Percentiles rank a stretch among this genome's conserved stretches.
Evolutionary conservation across 2,888 invertebrate species (phyloP).

Genomic region (Smittia sp.): DNA sequence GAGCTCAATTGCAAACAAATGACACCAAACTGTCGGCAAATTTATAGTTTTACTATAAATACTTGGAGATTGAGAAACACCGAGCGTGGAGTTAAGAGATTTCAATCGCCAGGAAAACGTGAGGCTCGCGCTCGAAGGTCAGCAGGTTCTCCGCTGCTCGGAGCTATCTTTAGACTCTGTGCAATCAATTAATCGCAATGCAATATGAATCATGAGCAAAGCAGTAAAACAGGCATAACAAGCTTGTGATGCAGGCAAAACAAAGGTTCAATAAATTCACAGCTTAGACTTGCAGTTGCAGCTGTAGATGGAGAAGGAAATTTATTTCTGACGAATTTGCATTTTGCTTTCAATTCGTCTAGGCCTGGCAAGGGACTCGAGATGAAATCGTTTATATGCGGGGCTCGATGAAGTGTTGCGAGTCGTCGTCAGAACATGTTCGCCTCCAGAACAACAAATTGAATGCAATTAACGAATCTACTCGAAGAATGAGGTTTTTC

Average conservation of each 20-base stretch:
- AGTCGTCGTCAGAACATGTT: too few species aligned
- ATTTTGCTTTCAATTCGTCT: too few species aligned
- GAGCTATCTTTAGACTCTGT: background rate
- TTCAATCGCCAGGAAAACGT: background rate
- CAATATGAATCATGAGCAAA: background rate
- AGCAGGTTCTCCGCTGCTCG: background rate
- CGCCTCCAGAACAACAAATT: background rate
- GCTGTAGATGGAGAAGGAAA: background rate
- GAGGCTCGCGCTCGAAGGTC: background rate
- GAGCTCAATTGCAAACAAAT: too few species aligned
- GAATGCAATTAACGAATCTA: background rate
- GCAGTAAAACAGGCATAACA: constrained; percentile 8
- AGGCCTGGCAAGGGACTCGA: too few species aligned
- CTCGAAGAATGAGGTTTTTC: constrained; percentile 7
- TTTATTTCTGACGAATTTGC: too few species aligned
- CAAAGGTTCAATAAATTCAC: too few species aligned
- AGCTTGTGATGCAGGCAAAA: too few species aligned
- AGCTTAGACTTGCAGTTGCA: background rate
- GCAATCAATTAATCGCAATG: background rate
- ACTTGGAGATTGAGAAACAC: background rate
- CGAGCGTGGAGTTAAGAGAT: background rate
- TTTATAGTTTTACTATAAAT: background rate
- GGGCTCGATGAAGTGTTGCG: too few species aligned
- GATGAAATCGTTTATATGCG: too few species aligned
- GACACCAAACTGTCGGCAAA: too few species aligned